Conservation (phyloP, 92 coral and sea anemone species). For the Desmophyllum pertusum region DNA sequence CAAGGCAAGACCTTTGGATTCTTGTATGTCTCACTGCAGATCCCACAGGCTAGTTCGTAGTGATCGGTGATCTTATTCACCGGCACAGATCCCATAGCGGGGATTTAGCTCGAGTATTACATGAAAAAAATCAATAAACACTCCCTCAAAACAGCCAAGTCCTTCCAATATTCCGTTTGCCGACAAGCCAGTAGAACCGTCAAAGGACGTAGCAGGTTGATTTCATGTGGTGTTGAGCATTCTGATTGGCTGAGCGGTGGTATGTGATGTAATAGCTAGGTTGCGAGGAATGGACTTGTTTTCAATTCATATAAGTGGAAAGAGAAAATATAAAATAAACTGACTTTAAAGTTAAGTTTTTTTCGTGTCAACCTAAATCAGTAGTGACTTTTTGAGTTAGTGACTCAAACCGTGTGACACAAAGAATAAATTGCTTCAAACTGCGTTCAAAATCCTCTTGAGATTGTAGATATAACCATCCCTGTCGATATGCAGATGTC, state of each 20-base stretch:
- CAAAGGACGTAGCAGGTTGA: conserved; percentile 37
- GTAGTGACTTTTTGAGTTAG: background rate
- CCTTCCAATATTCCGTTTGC: background rate
- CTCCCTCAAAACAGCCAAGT: background rate
- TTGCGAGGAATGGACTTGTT: conserved; percentile 5
- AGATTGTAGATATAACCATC: background rate
- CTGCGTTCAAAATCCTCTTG: conserved; percentile 1
- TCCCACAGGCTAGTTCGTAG: conserved; percentile 77
- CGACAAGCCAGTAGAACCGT: conserved; percentile 3
- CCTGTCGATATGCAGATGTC: background rate
- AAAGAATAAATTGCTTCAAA: background rate
- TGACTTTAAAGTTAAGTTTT: background rate
- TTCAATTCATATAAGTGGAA: background rate
- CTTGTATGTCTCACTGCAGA: conserved; percentile 77
- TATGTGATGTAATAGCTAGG: conserved; percentile 34
- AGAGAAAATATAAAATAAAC: background rate
- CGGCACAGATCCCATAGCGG: conserved; percentile 75
- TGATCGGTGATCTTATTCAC: conserved; percentile 84
- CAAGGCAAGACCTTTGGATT: conserved; percentile 88
- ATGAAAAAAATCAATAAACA: background rate
- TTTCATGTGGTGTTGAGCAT: conserved; percentile 6
- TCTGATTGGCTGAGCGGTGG: conserved; percentile 26
- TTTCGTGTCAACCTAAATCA: background rate
- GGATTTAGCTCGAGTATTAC: conserved; percentile 3
- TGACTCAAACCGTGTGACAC: too few relatives aligned